Conservation (phyloP, 2,888 invertebrate genomes). For the Macaria liturata region DNA sequence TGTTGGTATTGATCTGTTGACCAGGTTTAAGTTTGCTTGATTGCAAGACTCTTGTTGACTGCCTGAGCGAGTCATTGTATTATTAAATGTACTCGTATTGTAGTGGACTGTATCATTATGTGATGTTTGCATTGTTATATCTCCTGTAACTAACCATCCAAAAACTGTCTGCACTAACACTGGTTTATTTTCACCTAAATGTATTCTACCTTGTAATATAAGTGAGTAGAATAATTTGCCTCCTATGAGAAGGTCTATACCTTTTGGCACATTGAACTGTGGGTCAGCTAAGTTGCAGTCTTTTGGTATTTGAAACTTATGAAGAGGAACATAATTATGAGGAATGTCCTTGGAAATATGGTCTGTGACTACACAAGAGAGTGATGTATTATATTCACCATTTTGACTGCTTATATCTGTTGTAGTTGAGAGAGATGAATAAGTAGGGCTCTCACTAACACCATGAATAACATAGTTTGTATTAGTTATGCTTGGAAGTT, state of each 20-base stretch:
- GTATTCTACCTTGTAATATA: slow-evolving; percentile 1
- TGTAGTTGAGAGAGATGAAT: neutral
- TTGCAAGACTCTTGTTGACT: neutral
- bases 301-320: no score
- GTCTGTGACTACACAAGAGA: no score
- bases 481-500: no score
- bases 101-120: slow-evolving; percentile 11
- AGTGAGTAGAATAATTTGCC: slow-evolving; percentile 4
- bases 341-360: no score
- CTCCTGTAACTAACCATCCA: slow-evolving; percentile 12
- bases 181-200: slow-evolving; percentile 4
- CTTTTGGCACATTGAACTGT: no score
- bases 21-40: neutral
- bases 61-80: no score
- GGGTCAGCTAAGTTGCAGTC: no score
- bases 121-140: slow-evolving; percentile 2
- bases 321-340: no score
- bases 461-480: no score
- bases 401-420: neutral
- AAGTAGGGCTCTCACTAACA: no score
- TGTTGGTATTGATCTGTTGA: neutral
- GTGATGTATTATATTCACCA: no score
- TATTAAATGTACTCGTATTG: neutral
- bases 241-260: neutral
- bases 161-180: slow-evolving; percentile 7